A percentile compares a stretch with the other conserved stretches of the same genome.
Conservation (phyloP, 2,113 vertebrate species). For the Salvator merianae region DNA sequence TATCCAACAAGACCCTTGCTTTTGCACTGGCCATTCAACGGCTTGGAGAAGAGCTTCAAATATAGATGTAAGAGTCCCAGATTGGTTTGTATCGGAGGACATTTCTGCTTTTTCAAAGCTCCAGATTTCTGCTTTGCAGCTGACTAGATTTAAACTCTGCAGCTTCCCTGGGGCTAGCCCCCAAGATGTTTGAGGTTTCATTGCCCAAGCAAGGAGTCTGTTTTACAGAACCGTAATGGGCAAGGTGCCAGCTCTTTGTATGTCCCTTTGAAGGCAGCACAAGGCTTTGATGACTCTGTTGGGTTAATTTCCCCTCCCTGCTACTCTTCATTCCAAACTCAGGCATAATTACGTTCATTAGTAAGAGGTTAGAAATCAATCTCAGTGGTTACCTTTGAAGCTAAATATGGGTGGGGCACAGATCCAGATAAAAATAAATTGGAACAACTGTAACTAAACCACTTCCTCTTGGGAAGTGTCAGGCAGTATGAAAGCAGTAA, state of each 20-base stretch:
- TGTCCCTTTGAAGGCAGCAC: slow-evolving; percentile 14
- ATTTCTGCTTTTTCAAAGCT: background rate
- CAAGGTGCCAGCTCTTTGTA: background rate
- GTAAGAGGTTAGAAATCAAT: slow-evolving; percentile 22
- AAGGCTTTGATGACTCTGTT: background rate
- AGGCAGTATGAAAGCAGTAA: background rate
- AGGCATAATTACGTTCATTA: slow-evolving; percentile 30
- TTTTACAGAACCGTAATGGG: slow-evolving; percentile 16
- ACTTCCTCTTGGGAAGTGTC: background rate
- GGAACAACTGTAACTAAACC: background rate
- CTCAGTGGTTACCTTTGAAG: background rate
- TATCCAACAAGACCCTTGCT: too few species aligned
- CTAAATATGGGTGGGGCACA: slow-evolving; percentile 23
- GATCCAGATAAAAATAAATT: slow-evolving; percentile 7
- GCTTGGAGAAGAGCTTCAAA: background rate
- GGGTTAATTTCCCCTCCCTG: slow-evolving; percentile 18
- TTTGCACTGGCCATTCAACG: too few species aligned
- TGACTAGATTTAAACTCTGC: background rate
- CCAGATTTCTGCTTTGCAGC: background rate
- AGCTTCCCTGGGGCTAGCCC: slow-evolving; percentile 13
- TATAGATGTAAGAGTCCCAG: background rate
- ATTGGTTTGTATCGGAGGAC: background rate
- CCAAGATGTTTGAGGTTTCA: background rate
- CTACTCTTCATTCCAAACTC: slow-evolving; percentile 17
- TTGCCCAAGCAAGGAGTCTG: slow-evolving; percentile 14